Evolutionary conservation across 2,888 invertebrate genomes (phyloP).

Genomic region (Scrobipalpa atriplicella): DNA sequence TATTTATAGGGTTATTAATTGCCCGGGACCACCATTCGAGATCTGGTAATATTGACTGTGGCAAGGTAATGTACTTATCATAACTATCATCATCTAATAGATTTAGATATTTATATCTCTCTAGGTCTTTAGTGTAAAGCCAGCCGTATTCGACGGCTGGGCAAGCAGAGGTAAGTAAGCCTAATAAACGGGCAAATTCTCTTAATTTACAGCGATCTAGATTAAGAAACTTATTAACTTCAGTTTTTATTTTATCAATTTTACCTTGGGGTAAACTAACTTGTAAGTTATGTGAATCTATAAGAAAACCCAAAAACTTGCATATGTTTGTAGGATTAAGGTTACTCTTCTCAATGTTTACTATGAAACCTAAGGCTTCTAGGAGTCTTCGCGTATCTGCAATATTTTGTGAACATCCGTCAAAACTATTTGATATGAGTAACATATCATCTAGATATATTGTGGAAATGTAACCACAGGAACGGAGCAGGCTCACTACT

Average conservation of each 20-base stretch:
- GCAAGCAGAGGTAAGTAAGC: conserved; percentile 33
- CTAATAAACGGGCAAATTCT: neutral
- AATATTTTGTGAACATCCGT: neutral
- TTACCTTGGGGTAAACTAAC: neutral
- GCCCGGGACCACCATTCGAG: conserved; percentile 37
- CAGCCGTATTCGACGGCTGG: conserved; percentile 41
- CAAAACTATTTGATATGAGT: neutral
- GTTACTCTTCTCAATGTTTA: neutral
- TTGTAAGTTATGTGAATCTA: neutral
- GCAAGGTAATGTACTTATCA: conserved; percentile 27
- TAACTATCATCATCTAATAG: conserved; percentile 27
- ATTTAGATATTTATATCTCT: conserved; percentile 33
- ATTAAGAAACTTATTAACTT: neutral
- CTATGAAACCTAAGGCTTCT: neutral
- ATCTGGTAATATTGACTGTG: conserved; percentile 29
- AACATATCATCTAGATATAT: neutral
- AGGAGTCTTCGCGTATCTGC: neutral
- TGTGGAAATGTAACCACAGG: neutral
- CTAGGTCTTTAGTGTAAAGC: conserved; percentile 34
- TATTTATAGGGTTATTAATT: conserved; percentile 26
- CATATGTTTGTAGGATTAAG: neutral
- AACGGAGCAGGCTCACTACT: neutral
- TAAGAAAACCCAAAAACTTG: neutral
- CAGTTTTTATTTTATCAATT: neutral
- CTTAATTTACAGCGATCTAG: neutral